Conservation (phyloP, 2,113 vertebrate genomes). For the Columba livia region DNA sequence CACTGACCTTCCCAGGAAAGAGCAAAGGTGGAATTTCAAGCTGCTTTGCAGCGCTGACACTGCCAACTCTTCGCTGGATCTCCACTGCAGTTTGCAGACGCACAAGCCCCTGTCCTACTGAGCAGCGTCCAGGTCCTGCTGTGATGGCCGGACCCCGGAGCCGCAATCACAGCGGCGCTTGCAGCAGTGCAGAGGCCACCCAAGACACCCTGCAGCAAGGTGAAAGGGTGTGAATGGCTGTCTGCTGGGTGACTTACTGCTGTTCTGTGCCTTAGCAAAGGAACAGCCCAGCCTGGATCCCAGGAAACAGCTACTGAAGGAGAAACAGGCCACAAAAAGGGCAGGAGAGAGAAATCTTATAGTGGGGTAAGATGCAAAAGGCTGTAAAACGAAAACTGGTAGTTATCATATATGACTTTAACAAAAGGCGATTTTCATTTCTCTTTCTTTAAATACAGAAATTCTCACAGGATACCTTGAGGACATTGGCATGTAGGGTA, state of each 20-base stretch:
- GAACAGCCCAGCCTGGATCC: neutral
- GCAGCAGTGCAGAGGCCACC: neutral
- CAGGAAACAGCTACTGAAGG: neutral
- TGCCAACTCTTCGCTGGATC: neutral
- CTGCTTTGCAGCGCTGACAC: neutral
- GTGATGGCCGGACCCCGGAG: neutral
- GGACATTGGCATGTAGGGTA: neutral
- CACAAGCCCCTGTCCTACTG: neutral
- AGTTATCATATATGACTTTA: neutral
- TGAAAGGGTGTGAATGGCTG: accelerated
- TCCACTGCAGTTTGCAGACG: neutral
- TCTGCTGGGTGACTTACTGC: neutral
- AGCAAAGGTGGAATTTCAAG: neutral
- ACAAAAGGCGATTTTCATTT: neutral
- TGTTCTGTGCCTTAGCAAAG: neutral
- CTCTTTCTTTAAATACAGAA: neutral
- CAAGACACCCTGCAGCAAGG: neutral
- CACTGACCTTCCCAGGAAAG: neutral
- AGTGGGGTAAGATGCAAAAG: neutral
- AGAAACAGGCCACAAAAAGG: neutral
- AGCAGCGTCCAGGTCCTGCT: neutral
- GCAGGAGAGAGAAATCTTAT: neutral
- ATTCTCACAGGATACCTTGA: neutral
- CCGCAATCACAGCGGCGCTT: accelerated
- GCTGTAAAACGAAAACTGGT: neutral